A percentile compares a stretch with the other conserved stretches of the same genome.
Conservation (phyloP, 2,113 vertebrate genomes). For the Barnardius zonarius region DNA sequence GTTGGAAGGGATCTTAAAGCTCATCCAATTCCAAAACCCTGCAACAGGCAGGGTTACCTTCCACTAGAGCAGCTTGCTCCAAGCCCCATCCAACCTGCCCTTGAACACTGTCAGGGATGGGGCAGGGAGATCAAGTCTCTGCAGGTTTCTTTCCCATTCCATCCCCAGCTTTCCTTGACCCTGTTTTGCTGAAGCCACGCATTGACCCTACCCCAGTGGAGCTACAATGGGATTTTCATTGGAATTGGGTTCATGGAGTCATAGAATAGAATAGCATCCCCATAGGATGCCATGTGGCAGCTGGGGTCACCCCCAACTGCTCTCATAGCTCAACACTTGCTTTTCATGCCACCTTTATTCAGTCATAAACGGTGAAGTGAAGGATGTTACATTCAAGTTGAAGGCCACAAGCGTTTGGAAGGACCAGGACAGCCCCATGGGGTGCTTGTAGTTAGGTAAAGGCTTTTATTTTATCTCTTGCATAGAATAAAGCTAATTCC, state of each 20-base stretch:
- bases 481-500: neutral
- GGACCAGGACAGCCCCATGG: neutral
- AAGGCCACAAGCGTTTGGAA: neutral
- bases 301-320: too few relatives aligned
- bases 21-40: neutral
- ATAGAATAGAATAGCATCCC: too few relatives aligned
- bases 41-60: neutral
- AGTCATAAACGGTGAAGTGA: neutral
- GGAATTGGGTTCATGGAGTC: neutral
- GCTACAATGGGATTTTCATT: neutral
- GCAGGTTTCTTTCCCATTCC: neutral
- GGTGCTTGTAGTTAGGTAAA: neutral
- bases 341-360: neutral
- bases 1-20: neutral
- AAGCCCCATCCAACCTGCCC: neutral
- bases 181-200: neutral
- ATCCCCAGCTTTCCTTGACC: neutral
- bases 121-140: neutral
- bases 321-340: neutral
- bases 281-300: neutral
- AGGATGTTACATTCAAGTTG: rapidly evolving
- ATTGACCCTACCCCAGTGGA: rapidly evolving
- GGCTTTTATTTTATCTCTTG: neutral
- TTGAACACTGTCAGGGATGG: neutral
- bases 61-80: neutral